Evolutionary conservation across 1,140 invertebrate species (phyloP), one percentile per base, ranked within the genome.

Genomic region (Leptinotarsa texana): DNA sequence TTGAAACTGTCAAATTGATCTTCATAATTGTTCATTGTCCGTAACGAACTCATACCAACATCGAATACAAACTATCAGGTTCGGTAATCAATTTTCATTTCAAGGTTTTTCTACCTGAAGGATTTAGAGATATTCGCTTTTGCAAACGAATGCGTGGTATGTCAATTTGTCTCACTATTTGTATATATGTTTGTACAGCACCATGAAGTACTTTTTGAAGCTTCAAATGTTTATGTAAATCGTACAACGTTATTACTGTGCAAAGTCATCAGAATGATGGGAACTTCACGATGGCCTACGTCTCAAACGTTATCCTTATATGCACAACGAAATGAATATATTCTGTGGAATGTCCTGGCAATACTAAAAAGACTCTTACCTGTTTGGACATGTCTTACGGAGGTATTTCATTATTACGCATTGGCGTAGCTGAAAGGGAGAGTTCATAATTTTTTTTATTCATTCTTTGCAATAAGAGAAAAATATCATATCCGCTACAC

Each of bases 301-400:
- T 57, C 51, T 57, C 51, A 57, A 57, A 57, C 51, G n/a, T 57
- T 17, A 57, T 57, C 63, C 24, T 65, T 65, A 65, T 24, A 65
- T 65, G 63, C 63, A 27, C 63, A 65, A 27, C 6, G 63, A 65
- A 22, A 65, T 65, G 63, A 65, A 65, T 65, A 65, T 65, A 27
- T 24, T 65, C 63, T 4, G 63, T 65, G 63, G 63, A 65, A 65
- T 65, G 63, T 65, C 21, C 63, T 27, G 63, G 63, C 63, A 21
- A 65, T 5, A 65, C 63, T 27, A 22, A 65, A 65, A 65, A 65
- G 63, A 65, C 15, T 65, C 63, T 65, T 65, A 65, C 63, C 63
- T 65, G 63, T 65, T 65, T 65, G 63, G 63, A 65, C 63, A 65
- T 65, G 63, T 65, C 63, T 65, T 65, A 27, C 21, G 21, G 63